A percentile compares a stretch with the other conserved stretches of the same genome.
Conservation (phyloP, 1,140 invertebrate genomes). For the Ylistrum balloti region DNA sequence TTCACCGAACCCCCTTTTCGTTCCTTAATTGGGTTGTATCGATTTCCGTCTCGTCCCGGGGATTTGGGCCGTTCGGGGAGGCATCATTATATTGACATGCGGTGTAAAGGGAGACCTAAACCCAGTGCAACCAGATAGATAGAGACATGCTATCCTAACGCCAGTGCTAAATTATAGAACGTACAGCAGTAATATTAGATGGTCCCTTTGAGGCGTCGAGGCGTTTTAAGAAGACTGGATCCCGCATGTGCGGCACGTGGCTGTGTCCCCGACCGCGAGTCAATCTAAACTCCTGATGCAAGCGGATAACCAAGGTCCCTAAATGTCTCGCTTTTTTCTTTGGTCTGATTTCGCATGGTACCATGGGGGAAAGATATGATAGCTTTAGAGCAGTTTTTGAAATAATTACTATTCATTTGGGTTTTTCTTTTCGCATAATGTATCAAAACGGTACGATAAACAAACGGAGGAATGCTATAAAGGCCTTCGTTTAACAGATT, state of each 20-base stretch:
- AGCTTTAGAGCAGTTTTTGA: conserved; percentile 60
- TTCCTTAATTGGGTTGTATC: conserved; percentile 38
- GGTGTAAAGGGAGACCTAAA: conserved; percentile 38
- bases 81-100: conserved; percentile 34
- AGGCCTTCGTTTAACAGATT: conserved; percentile 56
- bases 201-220: conserved; percentile 29
- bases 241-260: conserved; percentile 50
- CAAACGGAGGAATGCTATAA: conserved; percentile 56
- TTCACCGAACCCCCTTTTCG: conserved; percentile 29
- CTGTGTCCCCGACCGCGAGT: conserved; percentile 58
- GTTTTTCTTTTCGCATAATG: conserved; percentile 64
- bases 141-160: conserved; percentile 31
- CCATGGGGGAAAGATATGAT: conserved; percentile 62
- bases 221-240: conserved; percentile 35
- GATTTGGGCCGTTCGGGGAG: conserved; percentile 12
- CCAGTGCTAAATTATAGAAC: conserved; percentile 37
- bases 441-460: conserved; percentile 59
- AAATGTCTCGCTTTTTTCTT: conserved; percentile 58
- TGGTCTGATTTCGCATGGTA: conserved; percentile 61
- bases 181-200: conserved; percentile 41
- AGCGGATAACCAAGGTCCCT: conserved; percentile 58
- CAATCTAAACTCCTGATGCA: conserved; percentile 58
- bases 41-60: conserved; percentile 36
- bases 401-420: conserved; percentile 67
- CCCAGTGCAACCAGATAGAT: conserved; percentile 14